Evolutionary conservation across 2,888 invertebrate genomes (phyloP).

Genomic region (Drosophila trichaetosa): DNA sequence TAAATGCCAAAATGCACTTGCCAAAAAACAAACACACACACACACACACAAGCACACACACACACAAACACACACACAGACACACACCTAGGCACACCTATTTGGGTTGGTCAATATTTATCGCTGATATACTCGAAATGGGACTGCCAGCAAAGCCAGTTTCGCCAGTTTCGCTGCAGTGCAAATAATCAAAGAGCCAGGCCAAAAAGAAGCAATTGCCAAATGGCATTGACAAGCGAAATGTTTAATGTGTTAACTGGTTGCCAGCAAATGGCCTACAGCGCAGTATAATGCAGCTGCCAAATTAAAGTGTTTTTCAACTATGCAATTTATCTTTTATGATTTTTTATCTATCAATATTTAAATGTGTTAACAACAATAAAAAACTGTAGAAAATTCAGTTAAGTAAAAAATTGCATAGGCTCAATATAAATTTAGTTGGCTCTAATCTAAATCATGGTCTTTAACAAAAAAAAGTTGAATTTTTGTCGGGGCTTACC

Average conservation of each 20-base stretch:
- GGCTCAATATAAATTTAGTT: too few species aligned
- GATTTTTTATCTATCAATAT: background rate
- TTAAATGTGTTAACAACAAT: background rate
- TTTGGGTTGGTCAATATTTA: slow-evolving; percentile 70
- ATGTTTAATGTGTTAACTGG: slow-evolving; percentile 25
- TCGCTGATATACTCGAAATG: slow-evolving; percentile 40
- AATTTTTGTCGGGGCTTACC: slow-evolving; percentile 86
- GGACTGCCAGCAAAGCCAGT: slow-evolving; percentile 37
- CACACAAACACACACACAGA: slow-evolving; percentile 22
- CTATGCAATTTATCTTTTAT: background rate
- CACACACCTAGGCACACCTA: slow-evolving; percentile 31
- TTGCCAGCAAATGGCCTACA: background rate
- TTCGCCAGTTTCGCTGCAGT: slow-evolving; percentile 32
- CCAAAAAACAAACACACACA: slow-evolving; percentile 41
- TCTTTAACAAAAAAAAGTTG: too few species aligned
- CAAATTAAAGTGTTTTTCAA: slow-evolving; percentile 2
- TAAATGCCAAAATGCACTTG: slow-evolving; percentile 75
- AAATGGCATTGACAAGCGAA: slow-evolving; percentile 42
- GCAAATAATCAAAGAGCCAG: slow-evolving; percentile 29
- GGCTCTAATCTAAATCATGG: too few species aligned
- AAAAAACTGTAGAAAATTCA: too few species aligned
- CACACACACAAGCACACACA: slow-evolving; percentile 12
- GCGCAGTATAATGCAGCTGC: slow-evolving; percentile 25
- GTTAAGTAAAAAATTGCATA: too few species aligned
- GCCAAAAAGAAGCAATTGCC: slow-evolving; percentile 28